These are phyloP conservation scores for Columba guinea DNA, from an alignment of 2,797 vertebrate genomes.

Conservation along the genomic window DNA sequence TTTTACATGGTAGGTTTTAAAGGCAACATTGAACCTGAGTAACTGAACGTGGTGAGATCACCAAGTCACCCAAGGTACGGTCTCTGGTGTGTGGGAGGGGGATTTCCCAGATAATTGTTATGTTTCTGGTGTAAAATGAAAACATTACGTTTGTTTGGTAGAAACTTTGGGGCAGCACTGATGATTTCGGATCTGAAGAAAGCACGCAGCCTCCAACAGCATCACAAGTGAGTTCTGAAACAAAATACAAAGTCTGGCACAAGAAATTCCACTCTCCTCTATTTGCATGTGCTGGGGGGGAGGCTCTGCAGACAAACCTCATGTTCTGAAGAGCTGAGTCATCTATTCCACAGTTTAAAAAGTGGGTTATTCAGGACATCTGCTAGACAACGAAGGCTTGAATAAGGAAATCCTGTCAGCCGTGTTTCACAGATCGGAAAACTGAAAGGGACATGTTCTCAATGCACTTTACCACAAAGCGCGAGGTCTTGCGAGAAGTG, in stretches of 20 bases:
- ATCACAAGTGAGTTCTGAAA: slow-evolving; percentile 3
- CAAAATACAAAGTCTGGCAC: background rate
- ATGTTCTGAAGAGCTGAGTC: background rate
- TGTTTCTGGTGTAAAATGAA: slow-evolving; percentile 45
- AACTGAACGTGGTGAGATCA: background rate
- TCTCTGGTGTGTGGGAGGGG: slow-evolving; percentile 18
- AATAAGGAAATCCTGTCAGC: background rate
- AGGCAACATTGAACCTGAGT: background rate
- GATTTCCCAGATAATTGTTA: slow-evolving; percentile 48
- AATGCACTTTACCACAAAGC: background rate
- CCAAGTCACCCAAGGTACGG: background rate
- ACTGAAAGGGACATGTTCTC: background rate
- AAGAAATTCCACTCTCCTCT: background rate
- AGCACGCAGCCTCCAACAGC: background rate
- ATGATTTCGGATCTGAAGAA: slow-evolving; percentile 9
- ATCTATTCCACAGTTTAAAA: background rate
- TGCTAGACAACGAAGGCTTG: background rate
- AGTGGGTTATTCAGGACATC: background rate
- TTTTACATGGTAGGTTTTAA: background rate
- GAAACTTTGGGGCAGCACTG: slow-evolving; percentile 33
- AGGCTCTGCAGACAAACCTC: background rate
- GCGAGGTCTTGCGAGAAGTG: background rate
- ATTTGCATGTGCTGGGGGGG: background rate
- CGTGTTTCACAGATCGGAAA: background rate
- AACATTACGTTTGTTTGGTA: slow-evolving; percentile 50